Evolutionary conservation across 2,797 vertebrate species (phyloP), one percentile per base, ranked within the genome.

Genomic region (Heterohyrax brucei): DNA sequence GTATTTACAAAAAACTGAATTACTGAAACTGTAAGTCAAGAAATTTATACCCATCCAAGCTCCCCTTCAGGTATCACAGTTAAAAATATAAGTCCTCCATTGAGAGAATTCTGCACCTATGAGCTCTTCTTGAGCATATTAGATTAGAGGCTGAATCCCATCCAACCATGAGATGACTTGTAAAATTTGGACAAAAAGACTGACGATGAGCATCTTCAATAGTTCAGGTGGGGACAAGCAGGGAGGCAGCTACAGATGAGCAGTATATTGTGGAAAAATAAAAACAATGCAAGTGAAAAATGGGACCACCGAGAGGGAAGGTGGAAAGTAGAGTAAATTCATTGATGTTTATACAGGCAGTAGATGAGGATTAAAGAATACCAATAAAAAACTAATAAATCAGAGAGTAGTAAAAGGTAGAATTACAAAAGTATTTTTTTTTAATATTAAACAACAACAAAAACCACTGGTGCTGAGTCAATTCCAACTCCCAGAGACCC

Each of bases 201-300:
- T 53, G 28, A 61, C 22, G 12, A n/a, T 56, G 9, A 59, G 62
- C 53, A 73, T 82, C 48, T 86, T 73, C 79, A 87, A 79, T 14
- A 93, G 61, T 78, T 68, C 66, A 77, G 39, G 16, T 14, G 2
- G 48, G 33, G 7, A 68, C 66, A 6, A 77, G 28, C 53, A 72
- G 30, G 3, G 18, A 91, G 16, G 61, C 9, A 79, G 50, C 39
- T 87, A 66, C 13, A 66, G 7, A 86, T 90, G 81, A 73, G 62
- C 26, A 81, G 21, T 26, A 81, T 66, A 1, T 24, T 28, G 14
- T 91, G 26, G 50, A 68, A 92, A 92, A 76, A n/a, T 70, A 77
- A 85, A 79, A 86, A 21, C 22, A 81, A 83, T 33, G 18, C n/a
- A 94, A 84, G 4, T 53, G 30, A 81, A 81, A 78, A 50, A 50